Base-by-base conservation (phyloP, 2,113 vertebrate genomes). In the Hippopotamus amphibius region DNA sequence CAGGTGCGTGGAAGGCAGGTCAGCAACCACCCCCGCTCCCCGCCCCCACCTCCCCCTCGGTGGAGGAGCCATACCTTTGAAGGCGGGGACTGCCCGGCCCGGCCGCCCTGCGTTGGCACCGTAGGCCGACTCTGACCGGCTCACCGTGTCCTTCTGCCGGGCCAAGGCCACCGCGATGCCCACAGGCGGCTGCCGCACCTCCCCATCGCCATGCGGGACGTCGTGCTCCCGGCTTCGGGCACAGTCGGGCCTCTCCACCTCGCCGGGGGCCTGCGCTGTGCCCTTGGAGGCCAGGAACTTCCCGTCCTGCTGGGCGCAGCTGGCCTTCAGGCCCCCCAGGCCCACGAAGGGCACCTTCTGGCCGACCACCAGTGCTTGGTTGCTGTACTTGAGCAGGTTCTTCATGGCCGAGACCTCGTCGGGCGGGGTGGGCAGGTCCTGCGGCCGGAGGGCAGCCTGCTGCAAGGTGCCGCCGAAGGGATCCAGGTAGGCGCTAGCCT, bases 101-200 rank as follows among this genome's bases (percentile, higher is more conserved):
- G 99, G 99, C 19, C 99, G 98, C 95, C 98, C 98, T 5, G 98
- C 97, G 97, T 98, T 97, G 8, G 98, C 72, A 33, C 98, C 93
- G 28, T 98, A 98, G 83, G 99, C 98, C 1, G 98, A 96, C 11
- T 99, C 98, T 0, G 99, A 99, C 24, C 99, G 99, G 91, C 99
- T 99, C 16, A 98, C 97, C 0, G 99, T 99, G 88, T 99, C 99
- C 97, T 99, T 99, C 98, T 99, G 99, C 96, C 99, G 98, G 1
- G 99, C 99, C 93, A 99, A 99, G 1, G 99, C 99, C 96, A 99
- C 99, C 0, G 99, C 99, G 5, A 99, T 99, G 88, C 99, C 99
- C 46, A 99, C 99, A 0, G 99, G 99, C 0, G 99, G 99, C 98
- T 99, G 99, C 41, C 99, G 99, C 95, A 99, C 99, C 98, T 99